Percentiles rank a stretch among this genome's conserved stretches.
Evolutionary conservation across 30 jellyfish, hydroid and myxozoan species (phyloP).

Genomic region (Turritopsis dohrnii): DNA sequence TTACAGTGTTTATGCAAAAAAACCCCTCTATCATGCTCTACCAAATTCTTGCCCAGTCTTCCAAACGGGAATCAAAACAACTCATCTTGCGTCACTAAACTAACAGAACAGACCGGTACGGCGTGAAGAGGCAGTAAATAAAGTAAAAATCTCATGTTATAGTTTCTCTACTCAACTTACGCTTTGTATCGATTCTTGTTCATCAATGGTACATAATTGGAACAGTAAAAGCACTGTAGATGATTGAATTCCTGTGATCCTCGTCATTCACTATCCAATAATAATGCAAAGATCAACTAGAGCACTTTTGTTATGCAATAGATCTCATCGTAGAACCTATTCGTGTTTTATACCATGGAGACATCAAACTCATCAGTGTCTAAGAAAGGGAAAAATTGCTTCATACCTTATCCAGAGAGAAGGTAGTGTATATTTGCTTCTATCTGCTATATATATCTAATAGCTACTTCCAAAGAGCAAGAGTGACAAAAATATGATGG

Average conservation of each 20-base stretch:
- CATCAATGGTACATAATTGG: neutral
- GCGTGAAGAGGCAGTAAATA: neutral
- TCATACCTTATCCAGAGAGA: neutral
- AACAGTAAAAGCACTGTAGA: neutral
- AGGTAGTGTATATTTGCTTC: too few species aligned
- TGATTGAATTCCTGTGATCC: neutral
- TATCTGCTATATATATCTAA: too few species aligned
- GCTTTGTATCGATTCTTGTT: neutral
- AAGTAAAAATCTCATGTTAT: neutral
- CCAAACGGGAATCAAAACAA: neutral
- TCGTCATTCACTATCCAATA: neutral
- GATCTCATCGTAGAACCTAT: neutral
- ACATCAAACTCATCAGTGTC: neutral
- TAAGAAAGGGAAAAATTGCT: neutral
- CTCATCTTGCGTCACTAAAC: neutral
- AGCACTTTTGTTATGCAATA: neutral
- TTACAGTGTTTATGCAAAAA: neutral
- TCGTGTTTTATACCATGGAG: neutral
- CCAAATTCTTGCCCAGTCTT: neutral
- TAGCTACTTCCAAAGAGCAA: too few species aligned
- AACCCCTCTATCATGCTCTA: neutral
- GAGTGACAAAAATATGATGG: too few species aligned
- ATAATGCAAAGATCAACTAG: neutral
- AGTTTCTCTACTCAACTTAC: neutral
- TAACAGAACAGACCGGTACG: neutral